Conservation (phyloP, 2,888 invertebrate species). For the Tortricodes alternella region DNA sequence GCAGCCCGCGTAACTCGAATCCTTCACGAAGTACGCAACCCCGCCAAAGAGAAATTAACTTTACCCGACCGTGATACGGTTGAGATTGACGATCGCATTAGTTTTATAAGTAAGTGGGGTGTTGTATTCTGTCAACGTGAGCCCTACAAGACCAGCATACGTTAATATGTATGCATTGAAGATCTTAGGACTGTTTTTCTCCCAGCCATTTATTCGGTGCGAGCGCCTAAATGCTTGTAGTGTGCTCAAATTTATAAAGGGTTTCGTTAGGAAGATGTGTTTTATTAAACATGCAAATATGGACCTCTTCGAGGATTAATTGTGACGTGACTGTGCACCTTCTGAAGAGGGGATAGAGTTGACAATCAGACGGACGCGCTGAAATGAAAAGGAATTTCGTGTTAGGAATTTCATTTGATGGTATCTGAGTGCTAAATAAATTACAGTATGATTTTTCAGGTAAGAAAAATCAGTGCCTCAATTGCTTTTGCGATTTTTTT, state of each 20-base stretch:
- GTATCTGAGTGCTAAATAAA: constrained; percentile 16
- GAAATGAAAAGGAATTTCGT: constrained; percentile 9
- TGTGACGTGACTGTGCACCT: not conserved
- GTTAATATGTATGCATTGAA: constrained; percentile 30
- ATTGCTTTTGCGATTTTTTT: not conserved
- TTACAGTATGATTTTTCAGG: constrained; percentile 5
- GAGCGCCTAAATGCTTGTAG: constrained; percentile 12
- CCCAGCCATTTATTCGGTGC: not conserved
- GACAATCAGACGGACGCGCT: not conserved
- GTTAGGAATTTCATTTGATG: constrained; percentile 15
- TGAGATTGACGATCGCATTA: not conserved
- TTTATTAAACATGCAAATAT: constrained; percentile 27
- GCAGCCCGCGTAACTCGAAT: constrained; percentile 24
- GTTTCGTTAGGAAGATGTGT: constrained; percentile 19
- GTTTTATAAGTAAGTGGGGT: constrained; percentile 14
- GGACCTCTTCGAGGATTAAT: not conserved
- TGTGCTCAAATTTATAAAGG: constrained; percentile 4
- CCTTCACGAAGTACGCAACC: not conserved
- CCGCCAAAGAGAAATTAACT: not conserved
- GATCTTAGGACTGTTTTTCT: constrained; percentile 11
- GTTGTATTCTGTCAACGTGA: constrained; percentile 28
- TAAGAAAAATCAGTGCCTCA: not conserved
- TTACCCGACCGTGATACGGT: not conserved
- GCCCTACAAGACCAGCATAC: constrained; percentile 21
- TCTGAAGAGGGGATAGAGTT: not conserved